Conservation (phyloP, 2,113 vertebrate genomes). For the Cyprinodon tularosa region DNA sequence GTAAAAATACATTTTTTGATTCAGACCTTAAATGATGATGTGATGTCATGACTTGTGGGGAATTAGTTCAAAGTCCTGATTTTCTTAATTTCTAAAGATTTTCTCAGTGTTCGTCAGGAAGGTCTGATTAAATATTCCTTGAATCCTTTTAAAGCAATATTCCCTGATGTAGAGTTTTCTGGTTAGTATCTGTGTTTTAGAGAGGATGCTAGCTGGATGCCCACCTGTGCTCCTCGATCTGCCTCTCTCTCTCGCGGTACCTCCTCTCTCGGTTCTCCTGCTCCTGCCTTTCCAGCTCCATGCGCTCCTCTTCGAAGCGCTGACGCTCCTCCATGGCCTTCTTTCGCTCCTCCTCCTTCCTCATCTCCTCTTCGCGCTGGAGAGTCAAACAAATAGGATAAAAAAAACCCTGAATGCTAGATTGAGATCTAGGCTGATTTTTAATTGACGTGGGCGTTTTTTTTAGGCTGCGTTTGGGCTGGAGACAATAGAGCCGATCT, state of each 20-base stretch:
- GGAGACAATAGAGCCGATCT: neutral
- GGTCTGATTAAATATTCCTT: neutral
- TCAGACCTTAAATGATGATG: too few relatives aligned
- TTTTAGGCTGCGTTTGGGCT: neutral
- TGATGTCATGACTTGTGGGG: too few relatives aligned
- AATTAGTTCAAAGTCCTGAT: too few relatives aligned
- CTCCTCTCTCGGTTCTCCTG: slow-evolving; percentile 93
- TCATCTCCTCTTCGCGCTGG: slow-evolving; percentile 93
- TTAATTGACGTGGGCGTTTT: neutral
- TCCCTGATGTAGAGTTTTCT: neutral
- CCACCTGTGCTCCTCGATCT: slow-evolving; percentile 97
- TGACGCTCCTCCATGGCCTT: slow-evolving; percentile 90
- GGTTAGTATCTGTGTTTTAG: neutral
- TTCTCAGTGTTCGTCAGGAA: too few relatives aligned
- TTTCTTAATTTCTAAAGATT: too few relatives aligned
- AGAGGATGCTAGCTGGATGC: neutral
- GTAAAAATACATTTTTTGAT: neutral
- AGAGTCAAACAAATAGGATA: neutral
- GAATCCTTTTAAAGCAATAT: neutral
- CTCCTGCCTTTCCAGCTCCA: slow-evolving; percentile 94
- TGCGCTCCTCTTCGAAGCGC: slow-evolving; percentile 92
- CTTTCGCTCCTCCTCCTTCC: slow-evolving; percentile 93
- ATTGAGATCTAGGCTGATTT: too few relatives aligned
- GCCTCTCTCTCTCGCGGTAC: slow-evolving; percentile 89
- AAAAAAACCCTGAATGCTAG: neutral